These are phyloP conservation scores for Indri indri DNA, from an alignment of 2,113 vertebrate species.

Conservation along the genomic window DNA sequence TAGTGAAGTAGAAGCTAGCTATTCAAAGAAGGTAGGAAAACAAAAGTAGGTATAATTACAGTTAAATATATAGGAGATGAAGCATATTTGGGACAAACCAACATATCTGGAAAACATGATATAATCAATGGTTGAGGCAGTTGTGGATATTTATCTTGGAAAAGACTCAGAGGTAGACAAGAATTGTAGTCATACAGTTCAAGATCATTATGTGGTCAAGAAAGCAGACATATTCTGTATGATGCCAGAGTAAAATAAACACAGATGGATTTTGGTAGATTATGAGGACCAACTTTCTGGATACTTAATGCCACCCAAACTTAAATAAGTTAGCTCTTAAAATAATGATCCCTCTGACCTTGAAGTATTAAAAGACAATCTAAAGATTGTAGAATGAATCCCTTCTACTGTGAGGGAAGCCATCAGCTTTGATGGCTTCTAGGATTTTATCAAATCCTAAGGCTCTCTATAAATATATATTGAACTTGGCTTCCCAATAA, in stretches of 20 bases:
- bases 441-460: background rate
- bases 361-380: background rate
- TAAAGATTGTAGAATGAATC: background rate
- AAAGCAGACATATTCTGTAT: background rate
- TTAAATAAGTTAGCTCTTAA: background rate
- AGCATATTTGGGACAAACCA: background rate
- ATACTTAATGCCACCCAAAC: background rate
- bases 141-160: background rate
- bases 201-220: background rate
- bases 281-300: background rate
- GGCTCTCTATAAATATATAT: background rate
- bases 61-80: background rate
- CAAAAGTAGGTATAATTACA: background rate
- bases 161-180: background rate
- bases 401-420: background rate
- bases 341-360: background rate
- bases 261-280: background rate
- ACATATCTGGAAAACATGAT: background rate
- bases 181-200: background rate
- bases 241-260: background rate
- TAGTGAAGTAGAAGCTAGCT: background rate
- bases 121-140: background rate
- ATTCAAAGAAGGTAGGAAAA: slow-evolving; percentile 26
- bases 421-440: background rate
- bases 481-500: background rate